phyloP scores from a whole-genome alignment of 2,113 vertebrate genomes.

The Melanerpes aurifrons region DNA sequence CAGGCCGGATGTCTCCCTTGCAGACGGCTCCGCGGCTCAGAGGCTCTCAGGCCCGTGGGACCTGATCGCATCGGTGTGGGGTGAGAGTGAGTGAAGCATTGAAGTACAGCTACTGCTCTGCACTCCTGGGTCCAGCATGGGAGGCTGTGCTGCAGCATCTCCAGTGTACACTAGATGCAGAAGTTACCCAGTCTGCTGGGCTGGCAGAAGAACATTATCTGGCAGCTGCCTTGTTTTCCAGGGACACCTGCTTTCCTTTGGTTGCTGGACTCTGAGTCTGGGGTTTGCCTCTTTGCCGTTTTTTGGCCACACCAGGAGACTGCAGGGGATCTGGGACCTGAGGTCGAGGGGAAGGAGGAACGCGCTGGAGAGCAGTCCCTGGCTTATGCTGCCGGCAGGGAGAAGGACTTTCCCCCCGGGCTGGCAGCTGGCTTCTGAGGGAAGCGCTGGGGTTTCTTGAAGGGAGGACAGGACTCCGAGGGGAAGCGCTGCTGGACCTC shows the following conservation, averaged over 20 bases:
- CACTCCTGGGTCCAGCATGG: slow-evolving; percentile 68
- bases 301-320: slow-evolving; percentile 72
- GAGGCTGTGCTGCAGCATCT: slow-evolving; percentile 79
- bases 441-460: slow-evolving; percentile 84
- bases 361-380: slow-evolving; percentile 54
- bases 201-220: slow-evolving; percentile 86
- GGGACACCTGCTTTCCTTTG: slow-evolving; percentile 80
- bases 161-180: slow-evolving; percentile 69
- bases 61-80: slow-evolving; percentile 9
- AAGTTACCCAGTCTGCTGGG: slow-evolving; percentile 60
- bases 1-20: slow-evolving; percentile 16
- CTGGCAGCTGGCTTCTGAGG: slow-evolving; percentile 79
- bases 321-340: slow-evolving; percentile 73
- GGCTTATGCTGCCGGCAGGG: slow-evolving; percentile 83
- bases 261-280: slow-evolving; percentile 76
- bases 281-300: slow-evolving; percentile 81
- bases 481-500: slow-evolving; percentile 72
- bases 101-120: slow-evolving; percentile 62
- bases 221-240: slow-evolving; percentile 79
- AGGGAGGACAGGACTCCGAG: slow-evolving; percentile 69
- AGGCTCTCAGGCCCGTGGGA: slow-evolving; percentile 42
- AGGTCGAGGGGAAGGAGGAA: slow-evolving; percentile 75
- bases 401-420: slow-evolving; percentile 87
- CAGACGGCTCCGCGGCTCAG: slow-evolving; percentile 34
- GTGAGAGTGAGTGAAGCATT: slow-evolving; percentile 67